These are phyloP conservation scores for Aradus depressus DNA, from an alignment of 2,888 invertebrate genomes.

Conservation along the genomic window DNA sequence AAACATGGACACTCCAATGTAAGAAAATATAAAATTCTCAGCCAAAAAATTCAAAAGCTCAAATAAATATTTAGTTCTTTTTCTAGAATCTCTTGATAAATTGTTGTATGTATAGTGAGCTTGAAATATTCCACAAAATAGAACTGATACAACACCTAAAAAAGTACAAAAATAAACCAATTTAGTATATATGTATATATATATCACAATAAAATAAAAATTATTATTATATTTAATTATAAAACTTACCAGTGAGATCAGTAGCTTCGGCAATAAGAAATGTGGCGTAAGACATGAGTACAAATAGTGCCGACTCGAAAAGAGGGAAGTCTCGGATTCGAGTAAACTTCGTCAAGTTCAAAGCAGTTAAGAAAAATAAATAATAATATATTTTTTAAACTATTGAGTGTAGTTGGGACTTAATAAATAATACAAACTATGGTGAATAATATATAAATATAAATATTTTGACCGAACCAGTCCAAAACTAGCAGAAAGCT, in stretches of 20 bases:
- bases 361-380: constrained; percentile 27
- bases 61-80: constrained; percentile 82
- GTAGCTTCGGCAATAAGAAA: constrained; percentile 94
- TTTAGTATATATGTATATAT: not conserved
- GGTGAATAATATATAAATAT: not conserved
- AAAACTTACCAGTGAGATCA: constrained; percentile 72
- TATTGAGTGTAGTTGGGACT: not conserved
- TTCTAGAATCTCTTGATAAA: constrained; percentile 73
- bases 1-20: constrained; percentile 98
- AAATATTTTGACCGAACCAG: not conserved
- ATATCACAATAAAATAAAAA: not conserved
- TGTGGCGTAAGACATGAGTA: constrained; percentile 94
- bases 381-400: not conserved
- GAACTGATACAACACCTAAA: constrained; percentile 83
- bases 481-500: not conserved
- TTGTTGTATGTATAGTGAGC: constrained; percentile 99
- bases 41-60: constrained; percentile 90
- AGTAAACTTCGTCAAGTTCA: constrained; percentile 84
- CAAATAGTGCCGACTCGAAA: constrained; percentile 90
- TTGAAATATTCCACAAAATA: constrained; percentile 98
- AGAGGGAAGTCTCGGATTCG: constrained; percentile 88
- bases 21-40: constrained; percentile 96
- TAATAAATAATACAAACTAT: no score
- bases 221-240: not conserved
- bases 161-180: not conserved